Base-by-base conservation (phyloP, 1,140 invertebrate species). In the Gonioctena quinquepunctata region DNA sequence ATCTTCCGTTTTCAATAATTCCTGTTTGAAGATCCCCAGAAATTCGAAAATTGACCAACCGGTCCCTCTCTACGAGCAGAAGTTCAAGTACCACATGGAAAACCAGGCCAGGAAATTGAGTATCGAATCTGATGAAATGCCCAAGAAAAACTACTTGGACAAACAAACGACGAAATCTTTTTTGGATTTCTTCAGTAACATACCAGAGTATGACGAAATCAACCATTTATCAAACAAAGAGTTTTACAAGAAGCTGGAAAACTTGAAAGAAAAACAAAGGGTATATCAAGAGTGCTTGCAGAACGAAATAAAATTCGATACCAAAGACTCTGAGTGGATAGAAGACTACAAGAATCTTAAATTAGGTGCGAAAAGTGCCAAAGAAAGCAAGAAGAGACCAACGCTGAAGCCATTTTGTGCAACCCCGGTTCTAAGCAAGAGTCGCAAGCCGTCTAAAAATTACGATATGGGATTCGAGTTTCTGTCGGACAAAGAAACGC, bases 191-290 rank as follows among this genome's bases (percentile, higher is more conserved):
- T 85, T 89, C 28, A 84, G 86, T 26, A 91, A 89, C 64, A 91
- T 91, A 75, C 90, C 90, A 3, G 89, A 91, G 75, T 91, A 91
- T 71, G 86, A 85, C 42, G 90, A 91, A 49, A 83, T 91, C 11
- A 86, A 90, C 78, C 89, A 91, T 83, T 81, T 91, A 54, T 87
- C 90, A 0, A 88, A 88, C 65, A 86, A 87, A 70, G 90, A 92
- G 67, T 91, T 91, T 80, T 88, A 89, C 79, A 87, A 86, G 18
- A 88, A 88, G 26, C 76, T 92, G 21, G 87, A 89, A 77, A 85
- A 84, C 60, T 79, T 91, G n/a, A 88, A 88, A 66, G 86, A 90
- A 65, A 90, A 88, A 73, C 90, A 90, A 74, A 85, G 85, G 68
- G 77, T 86, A 16, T 85, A 90, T 73, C 79, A 89, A 28, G 84